phyloP scores from a whole-genome alignment of 1,140 invertebrate genomes.

The Antheraea pernyi region DNA sequence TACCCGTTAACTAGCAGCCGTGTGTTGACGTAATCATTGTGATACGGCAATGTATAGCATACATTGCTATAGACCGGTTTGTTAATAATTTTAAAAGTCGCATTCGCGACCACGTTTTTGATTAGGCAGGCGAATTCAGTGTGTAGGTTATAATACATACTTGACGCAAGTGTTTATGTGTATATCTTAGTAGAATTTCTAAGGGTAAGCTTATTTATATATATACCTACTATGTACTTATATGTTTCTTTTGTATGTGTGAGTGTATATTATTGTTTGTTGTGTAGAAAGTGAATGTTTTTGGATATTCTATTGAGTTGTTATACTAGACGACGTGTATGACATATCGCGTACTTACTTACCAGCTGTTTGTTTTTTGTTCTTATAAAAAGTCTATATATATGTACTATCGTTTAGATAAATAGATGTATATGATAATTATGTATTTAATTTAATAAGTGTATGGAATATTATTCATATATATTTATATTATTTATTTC shows the following conservation, averaged over 20 bases:
- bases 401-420: not conserved
- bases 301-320: no score
- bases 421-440: no score
- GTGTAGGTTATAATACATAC: not conserved
- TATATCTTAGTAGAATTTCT: not conserved
- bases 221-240: not conserved
- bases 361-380: not conserved
- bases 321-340: not conserved
- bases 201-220: not conserved
- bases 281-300: not conserved
- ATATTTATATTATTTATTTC: no score
- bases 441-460: no score
- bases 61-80: not conserved
- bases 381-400: no score
- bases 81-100: not conserved
- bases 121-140: not conserved
- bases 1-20: not conserved
- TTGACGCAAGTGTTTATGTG: not conserved
- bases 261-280: not conserved
- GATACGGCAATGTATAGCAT: not conserved
- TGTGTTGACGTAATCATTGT: not conserved
- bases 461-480: no score
- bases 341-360: not conserved
- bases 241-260: not conserved
- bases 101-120: slow-evolving; percentile 1